phyloP scores from a whole-genome alignment of 1,140 invertebrate species.

The Teleopsis dalmanni region DNA sequence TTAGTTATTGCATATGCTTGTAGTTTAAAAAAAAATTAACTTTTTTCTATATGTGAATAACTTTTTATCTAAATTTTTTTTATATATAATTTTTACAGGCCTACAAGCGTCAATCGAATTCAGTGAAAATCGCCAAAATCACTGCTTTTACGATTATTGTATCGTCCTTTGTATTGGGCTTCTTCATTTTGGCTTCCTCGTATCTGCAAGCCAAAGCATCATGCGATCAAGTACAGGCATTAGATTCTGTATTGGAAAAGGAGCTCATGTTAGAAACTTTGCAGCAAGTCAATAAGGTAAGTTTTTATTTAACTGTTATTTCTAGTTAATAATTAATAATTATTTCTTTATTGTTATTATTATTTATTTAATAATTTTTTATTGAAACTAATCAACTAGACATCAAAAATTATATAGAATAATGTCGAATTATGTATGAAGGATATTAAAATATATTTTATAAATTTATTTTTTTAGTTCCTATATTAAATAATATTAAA shows the following conservation, averaged over 20 bases:
- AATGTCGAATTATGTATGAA: too few relatives aligned
- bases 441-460: neutral
- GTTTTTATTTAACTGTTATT: constrained; percentile 4
- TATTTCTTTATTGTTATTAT: too few relatives aligned
- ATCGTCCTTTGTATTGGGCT: constrained; percentile 66
- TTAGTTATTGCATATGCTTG: neutral
- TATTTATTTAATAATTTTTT: too few relatives aligned
- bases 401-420: too few relatives aligned
- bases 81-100: constrained; percentile 52
- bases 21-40: neutral
- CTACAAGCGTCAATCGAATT: constrained; percentile 61
- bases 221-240: constrained; percentile 59
- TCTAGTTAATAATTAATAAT: neutral
- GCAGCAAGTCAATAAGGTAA: constrained; percentile 50
- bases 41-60: neutral
- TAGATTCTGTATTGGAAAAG: constrained; percentile 55
- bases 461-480: neutral
- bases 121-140: constrained; percentile 74
- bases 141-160: constrained; percentile 68
- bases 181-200: constrained; percentile 69
- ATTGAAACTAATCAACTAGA: too few relatives aligned
- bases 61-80: neutral
- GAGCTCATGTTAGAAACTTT: constrained; percentile 56
- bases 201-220: constrained; percentile 70
- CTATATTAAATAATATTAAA: too few relatives aligned